Percentiles rank a stretch among this genome's conserved stretches.
These are phyloP conservation scores for Drosophila falleni DNA, from an alignment of 2,888 invertebrate genomes.

Conservation along the genomic window DNA sequence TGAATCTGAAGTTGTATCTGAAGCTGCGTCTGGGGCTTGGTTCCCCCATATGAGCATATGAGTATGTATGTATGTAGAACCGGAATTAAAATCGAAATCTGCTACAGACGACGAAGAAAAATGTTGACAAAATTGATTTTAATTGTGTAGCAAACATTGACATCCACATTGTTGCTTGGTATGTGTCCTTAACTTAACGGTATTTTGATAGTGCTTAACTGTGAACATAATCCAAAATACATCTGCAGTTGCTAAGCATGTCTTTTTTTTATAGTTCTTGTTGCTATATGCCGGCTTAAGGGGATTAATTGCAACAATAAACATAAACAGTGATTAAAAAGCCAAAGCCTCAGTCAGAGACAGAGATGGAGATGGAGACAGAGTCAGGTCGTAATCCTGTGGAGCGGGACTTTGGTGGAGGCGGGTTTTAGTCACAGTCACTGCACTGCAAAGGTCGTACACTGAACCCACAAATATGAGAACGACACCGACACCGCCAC, in stretches of 20 bases:
- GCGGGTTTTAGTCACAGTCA: conserved; percentile 46
- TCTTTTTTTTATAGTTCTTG: conserved; percentile 24
- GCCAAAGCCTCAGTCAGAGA: conserved; percentile 10
- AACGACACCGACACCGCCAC: neutral
- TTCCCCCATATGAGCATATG: conserved; percentile 41
- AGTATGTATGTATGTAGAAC: conserved; percentile 44
- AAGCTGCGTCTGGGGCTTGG: conserved; percentile 48
- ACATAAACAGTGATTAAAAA: conserved; percentile 70
- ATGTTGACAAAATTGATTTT: conserved; percentile 73
- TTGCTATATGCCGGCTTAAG: conserved; percentile 27
- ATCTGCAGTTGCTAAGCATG: conserved; percentile 47
- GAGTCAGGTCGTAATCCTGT: neutral
- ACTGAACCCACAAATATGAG: conserved; percentile 49
- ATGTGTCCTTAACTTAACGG: conserved; percentile 55
- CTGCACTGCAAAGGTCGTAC: conserved; percentile 76
- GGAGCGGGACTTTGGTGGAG: neutral
- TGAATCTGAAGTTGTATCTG: conserved; percentile 16
- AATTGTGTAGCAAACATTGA: conserved; percentile 68
- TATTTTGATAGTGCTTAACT: conserved; percentile 25
- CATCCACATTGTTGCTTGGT: conserved; percentile 21
- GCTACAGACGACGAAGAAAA: conserved; percentile 36
- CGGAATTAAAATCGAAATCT: conserved; percentile 54
- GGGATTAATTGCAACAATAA: conserved; percentile 69
- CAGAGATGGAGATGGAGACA: neutral
- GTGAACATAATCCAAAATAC: conserved; percentile 8